Percentiles rank a stretch among this genome's conserved stretches.
Evolutionary conservation across 2,888 invertebrate genomes (phyloP).

Genomic region (Orthosia cruda): DNA sequence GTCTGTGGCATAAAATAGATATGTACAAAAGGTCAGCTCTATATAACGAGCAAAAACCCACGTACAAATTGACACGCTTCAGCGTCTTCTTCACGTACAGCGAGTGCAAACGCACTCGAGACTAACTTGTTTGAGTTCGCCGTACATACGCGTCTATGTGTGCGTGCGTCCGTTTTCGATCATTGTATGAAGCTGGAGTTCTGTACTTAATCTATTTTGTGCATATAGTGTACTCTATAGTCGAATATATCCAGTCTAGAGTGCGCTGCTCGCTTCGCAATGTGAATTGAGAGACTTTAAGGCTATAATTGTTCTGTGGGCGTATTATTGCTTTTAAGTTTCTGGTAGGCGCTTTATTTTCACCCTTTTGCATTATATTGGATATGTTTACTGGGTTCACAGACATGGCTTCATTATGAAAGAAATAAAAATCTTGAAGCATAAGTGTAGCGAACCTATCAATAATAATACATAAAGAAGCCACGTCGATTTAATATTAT

Average conservation of each 20-base stretch:
- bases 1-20: slow-evolving; percentile 11
- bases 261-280: slow-evolving; percentile 30
- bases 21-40: not conserved
- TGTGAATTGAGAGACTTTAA: slow-evolving; percentile 25
- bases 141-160: not conserved
- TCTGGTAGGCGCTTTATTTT: slow-evolving; percentile 49
- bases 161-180: not conserved
- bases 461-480: not conserved
- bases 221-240: not conserved
- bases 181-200: slow-evolving; percentile 1
- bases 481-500: not conserved
- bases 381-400: not conserved
- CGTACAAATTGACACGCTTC: not conserved
- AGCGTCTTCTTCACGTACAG: too few relatives aligned
- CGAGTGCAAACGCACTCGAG: not conserved
- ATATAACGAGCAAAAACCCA: not conserved
- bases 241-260: slow-evolving; percentile 42
- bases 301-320: slow-evolving; percentile 40
- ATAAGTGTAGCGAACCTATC: too few relatives aligned
- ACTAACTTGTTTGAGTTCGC: not conserved
- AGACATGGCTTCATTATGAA: not conserved
- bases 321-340: slow-evolving; percentile 55
- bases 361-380: not conserved
- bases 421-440: not conserved
- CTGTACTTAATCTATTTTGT: not conserved